Conservation (phyloP, 2,888 invertebrate genomes). For the Trilocha varians region DNA sequence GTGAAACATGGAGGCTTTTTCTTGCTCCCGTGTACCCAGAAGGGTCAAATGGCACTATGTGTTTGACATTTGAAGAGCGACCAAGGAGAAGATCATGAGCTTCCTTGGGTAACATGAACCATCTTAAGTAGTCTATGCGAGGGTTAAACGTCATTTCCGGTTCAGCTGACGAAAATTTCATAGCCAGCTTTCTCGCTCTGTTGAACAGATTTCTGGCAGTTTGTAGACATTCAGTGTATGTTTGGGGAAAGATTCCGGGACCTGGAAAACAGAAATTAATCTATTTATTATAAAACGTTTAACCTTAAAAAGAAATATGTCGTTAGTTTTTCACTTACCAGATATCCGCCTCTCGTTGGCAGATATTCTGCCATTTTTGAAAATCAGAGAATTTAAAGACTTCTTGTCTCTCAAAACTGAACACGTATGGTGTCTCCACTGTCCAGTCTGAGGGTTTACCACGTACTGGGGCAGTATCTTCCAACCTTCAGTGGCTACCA, state of each 20-base stretch:
- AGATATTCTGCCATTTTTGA: slow-evolving; percentile 82
- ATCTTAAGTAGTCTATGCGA: slow-evolving; percentile 80
- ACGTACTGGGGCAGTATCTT: slow-evolving; percentile 90
- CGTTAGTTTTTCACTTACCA: no score
- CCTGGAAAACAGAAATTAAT: no score
- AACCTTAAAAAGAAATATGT: no score
- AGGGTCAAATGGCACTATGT: slow-evolving; percentile 83
- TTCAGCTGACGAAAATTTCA: slow-evolving; percentile 82
- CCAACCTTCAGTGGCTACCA: slow-evolving; percentile 93
- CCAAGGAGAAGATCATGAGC: slow-evolving; percentile 84
- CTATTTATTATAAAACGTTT: no score
- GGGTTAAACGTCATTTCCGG: slow-evolving; percentile 81
- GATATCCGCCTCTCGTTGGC: slow-evolving; percentile 81
- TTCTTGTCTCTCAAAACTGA: slow-evolving; percentile 85
- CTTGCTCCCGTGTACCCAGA: slow-evolving; percentile 70
- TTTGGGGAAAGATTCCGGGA: slow-evolving; percentile 81
- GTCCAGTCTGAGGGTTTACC: slow-evolving; percentile 90
- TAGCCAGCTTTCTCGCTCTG: slow-evolving; percentile 82
- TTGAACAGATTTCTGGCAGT: slow-evolving; percentile 85
- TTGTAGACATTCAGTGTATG: slow-evolving; percentile 83
- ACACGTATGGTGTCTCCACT: slow-evolving; percentile 90
- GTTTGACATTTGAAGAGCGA: slow-evolving; percentile 83
- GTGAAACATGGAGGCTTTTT: slow-evolving; percentile 50
- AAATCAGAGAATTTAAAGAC: slow-evolving; percentile 85
- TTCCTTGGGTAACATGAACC: slow-evolving; percentile 93